Evolutionary conservation across 2,888 invertebrate species (phyloP), one percentile per base, ranked within the genome.

Genomic region (Cephus runcator): DNA sequence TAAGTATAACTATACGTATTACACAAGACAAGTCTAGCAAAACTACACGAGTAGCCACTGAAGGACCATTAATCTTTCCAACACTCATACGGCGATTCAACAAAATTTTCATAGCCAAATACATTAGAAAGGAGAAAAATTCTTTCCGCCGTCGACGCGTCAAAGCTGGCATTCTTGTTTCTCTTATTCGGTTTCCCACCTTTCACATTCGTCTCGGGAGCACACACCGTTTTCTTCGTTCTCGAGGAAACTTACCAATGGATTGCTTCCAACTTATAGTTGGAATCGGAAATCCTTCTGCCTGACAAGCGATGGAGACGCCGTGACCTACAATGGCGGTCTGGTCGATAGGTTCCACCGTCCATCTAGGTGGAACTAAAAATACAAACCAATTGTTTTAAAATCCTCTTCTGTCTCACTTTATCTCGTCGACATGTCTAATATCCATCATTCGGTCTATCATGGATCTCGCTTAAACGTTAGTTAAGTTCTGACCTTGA

Each of bases 331-430:
- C 94, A 83, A 96, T 93, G 74, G 95, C 95, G 77, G 95, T 94
- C 84, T 94, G 94, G 89, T 96, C 95, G 88, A 93, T 93, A 12
- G 96, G 96, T 88, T 96, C 96, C 86, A 94, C 92, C 78, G 95
- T 92, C 95, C 96, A 95, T 87, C 95, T 95, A 11, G 96, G 96
- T 33, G 96, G 96, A 82, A 96, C 96, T 96, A 91, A 90, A 91
- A 91, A 87, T 86, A 85, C 84, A 83, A 86, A 86, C 82, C 85
- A 83, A 86, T 88, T 87, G 31, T n/a, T 23, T 75, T 31, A 75
- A 68, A 77, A 77, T 77, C 75, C 75, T 75, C 56, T 77, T 77
- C 75, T 71, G 75, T 69, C 15, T 30, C 40, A 34, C 30, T 33
- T 33, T 69, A 69, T 31, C 69, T n/a, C 69, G 31, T 40, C 23